Percentiles rank a stretch among this genome's conserved stretches.
phyloP scores from a whole-genome alignment of 2,888 invertebrate genomes.

The Zelleria hepariella region DNA sequence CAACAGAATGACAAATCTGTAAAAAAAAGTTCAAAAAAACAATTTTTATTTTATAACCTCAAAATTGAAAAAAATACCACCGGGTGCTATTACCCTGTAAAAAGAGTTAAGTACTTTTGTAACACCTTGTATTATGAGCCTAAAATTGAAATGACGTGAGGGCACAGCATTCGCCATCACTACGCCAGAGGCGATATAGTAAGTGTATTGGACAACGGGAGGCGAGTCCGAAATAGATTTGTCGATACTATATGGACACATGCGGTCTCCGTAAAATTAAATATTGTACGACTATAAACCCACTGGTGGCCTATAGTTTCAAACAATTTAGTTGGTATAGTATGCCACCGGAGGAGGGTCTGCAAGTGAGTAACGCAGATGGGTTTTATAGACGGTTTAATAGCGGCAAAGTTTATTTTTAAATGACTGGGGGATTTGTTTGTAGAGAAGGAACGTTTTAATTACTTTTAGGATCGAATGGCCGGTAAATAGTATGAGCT shows the following conservation, averaged over 20 bases:
- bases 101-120: no score
- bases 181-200: no score
- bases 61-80: no score
- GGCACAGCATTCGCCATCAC: background rate
- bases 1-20: no score
- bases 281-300: background rate
- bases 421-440: background rate
- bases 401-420: background rate
- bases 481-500: background rate
- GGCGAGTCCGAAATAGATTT: background rate
- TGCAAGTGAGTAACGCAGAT: background rate
- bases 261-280: background rate
- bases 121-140: no score
- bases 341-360: background rate
- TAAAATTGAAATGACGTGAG: no score
- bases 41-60: no score
- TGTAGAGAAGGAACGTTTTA: background rate
- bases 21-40: no score
- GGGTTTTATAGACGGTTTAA: background rate
- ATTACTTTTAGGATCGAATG: background rate
- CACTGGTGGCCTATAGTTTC: background rate
- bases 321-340: background rate
- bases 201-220: background rate
- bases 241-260: background rate
- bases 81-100: no score